A percentile compares a stretch with the other conserved stretches of the same genome.
phyloP scores from a whole-genome alignment of 2,888 invertebrate genomes.

The Caprella mutica region DNA sequence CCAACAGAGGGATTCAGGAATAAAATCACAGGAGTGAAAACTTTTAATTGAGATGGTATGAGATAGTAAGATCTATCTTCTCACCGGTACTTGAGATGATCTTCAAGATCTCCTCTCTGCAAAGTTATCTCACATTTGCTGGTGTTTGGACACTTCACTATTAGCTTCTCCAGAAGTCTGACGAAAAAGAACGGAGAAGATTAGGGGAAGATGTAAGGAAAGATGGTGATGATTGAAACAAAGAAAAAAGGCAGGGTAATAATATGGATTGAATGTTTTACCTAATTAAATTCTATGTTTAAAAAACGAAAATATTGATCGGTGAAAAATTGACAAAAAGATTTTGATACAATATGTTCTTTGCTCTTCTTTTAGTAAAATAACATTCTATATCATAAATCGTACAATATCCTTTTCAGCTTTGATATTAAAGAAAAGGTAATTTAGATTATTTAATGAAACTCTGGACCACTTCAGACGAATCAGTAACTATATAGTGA shows the following conservation, averaged over 20 bases:
- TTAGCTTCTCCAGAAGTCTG: slow-evolving; percentile 44
- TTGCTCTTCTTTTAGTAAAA: no score
- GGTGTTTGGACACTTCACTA: slow-evolving; percentile 44
- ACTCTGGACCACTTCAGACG: no score
- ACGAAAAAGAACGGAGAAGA: slow-evolving; percentile 16
- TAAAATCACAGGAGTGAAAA: no score
- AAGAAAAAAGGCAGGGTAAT: neutral
- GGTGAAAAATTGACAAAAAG: neutral
- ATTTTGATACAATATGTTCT: neutral
- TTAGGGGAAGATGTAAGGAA: neutral
- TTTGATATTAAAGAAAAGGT: no score
- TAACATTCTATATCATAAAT: no score
- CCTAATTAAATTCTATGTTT: neutral
- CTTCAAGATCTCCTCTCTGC: slow-evolving; percentile 42
- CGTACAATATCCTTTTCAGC: no score
- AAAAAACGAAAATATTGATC: neutral
- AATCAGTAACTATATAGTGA: no score
- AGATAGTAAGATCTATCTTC: no score
- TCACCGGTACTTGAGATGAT: slow-evolving; percentile 43
- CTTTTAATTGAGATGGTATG: no score
- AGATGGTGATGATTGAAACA: neutral
- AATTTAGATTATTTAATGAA: no score
- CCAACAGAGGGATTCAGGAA: no score
- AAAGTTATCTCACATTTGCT: slow-evolving; percentile 42
- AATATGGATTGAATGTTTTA: neutral